Percentiles rank a stretch among this genome's conserved stretches.
These are phyloP conservation scores for Phthorimaea operculella DNA, from an alignment of 1,140 invertebrate genomes.

Conservation along the genomic window DNA sequence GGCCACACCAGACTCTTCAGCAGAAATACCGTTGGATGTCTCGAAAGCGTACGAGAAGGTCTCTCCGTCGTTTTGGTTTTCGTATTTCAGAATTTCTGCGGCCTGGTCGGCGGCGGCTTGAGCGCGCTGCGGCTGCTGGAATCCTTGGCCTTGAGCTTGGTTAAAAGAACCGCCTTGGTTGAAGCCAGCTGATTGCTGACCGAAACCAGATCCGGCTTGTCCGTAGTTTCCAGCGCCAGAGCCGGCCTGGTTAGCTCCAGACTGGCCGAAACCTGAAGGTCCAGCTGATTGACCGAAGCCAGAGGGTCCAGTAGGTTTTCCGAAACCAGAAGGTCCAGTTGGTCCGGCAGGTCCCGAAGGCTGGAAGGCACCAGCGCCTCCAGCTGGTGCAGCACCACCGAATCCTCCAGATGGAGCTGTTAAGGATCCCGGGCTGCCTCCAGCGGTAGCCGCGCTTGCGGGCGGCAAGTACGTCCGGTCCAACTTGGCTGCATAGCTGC, in stretches of 20 bases:
- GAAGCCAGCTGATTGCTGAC: constrained; percentile 6
- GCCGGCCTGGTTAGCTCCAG: constrained; percentile 2
- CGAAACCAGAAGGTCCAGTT: constrained; percentile 1
- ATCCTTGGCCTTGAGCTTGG: neutral
- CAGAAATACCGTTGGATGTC: constrained; percentile 59
- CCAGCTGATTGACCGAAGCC: constrained; percentile 9
- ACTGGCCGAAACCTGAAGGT: constrained; percentile 13
- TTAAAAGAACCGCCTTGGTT: neutral
- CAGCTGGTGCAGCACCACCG: neutral
- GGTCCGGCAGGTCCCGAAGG: neutral
- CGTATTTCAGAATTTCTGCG: constrained; percentile 46
- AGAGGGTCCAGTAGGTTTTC: neutral
- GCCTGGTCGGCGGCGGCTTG: constrained; percentile 45
- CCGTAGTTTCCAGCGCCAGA: constrained; percentile 2
- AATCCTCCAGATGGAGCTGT: constrained; percentile 29
- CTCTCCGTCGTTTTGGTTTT: constrained; percentile 49
- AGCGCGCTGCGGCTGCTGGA: constrained; percentile 38
- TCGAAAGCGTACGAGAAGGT: constrained; percentile 53
- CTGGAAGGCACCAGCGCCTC: neutral
- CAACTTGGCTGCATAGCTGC: constrained; percentile 62
- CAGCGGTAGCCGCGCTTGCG: constrained; percentile 64
- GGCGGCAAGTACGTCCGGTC: constrained; percentile 74
- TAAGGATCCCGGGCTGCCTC: constrained; percentile 61
- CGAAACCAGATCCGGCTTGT: constrained; percentile 12
- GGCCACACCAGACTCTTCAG: constrained; percentile 52